Evolutionary conservation across 92 coral and sea anemone genomes (phyloP).

Genomic region (Epizoanthus scotinus): DNA sequence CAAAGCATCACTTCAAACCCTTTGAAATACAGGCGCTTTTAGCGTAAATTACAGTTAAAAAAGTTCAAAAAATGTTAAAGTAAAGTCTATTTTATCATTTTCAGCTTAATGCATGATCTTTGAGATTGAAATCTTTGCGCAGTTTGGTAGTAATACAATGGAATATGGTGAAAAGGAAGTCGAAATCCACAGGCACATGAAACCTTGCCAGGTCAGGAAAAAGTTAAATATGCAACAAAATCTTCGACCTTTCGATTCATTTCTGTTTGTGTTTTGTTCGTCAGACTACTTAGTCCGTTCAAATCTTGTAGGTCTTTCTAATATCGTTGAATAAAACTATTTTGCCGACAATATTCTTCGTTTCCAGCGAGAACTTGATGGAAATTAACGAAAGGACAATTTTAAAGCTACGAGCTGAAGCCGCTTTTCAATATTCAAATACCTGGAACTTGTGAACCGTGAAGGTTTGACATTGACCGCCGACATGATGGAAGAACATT

Average conservation of each 20-base stretch:
- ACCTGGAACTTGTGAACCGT: constrained; percentile 85
- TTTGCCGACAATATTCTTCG: neutral
- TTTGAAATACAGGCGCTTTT: constrained; percentile 16
- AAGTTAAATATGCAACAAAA: constrained; percentile 41
- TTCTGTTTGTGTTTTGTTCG: neutral
- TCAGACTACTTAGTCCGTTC: neutral
- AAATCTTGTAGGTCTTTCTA: neutral
- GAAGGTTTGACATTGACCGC: constrained; percentile 44
- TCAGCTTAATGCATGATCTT: neutral
- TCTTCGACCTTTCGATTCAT: constrained; percentile 28
- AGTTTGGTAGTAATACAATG: constrained; percentile 15
- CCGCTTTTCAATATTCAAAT: constrained; percentile 65
- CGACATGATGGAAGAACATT: neutral
- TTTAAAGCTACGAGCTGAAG: constrained; percentile 21
- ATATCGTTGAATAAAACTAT: neutral
- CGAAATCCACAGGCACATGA: neutral
- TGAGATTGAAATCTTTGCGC: constrained; percentile 9
- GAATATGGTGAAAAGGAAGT: constrained; percentile 39
- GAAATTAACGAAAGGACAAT: constrained; percentile 18
- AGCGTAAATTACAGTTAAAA: neutral
- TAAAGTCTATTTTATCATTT: constrained; percentile 1
- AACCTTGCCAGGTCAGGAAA: constrained; percentile 33
- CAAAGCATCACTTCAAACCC: constrained; percentile 23
- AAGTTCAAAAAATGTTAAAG: constrained; percentile 11
- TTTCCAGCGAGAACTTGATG: neutral